Base-by-base conservation (phyloP, 23 tunicate species). In the Halocynthia aurantium region DNA sequence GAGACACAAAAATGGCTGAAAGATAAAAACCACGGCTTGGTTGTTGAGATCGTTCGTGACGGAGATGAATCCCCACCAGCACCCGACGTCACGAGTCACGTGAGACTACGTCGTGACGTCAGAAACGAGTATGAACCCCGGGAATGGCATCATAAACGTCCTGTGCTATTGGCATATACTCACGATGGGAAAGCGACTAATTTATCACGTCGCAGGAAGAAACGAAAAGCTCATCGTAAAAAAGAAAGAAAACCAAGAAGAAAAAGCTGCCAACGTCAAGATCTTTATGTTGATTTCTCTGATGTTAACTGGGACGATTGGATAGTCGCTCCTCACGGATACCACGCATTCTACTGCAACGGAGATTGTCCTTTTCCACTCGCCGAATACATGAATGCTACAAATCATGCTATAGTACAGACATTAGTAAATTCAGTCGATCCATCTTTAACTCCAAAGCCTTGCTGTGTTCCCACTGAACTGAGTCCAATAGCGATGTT, bases 291-390 rank as follows among this genome's bases (percentile, higher is more conserved):
- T 10, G 95, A 94, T 70, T 94, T 94, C 67, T 52, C 64, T 10
- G 85, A 65, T 17, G 94, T 94, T 9, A 86, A 84, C 50, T 94
- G 99, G 99, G 73, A 69, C 44, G 78, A 81, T 51, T 94, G 99
- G 98, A 92, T 92, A 18, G 88, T 92, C 0, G 98, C 98, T 52
- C 98, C 98, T 6, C 98, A 86, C 55, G 98, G 98, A 56, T 92
- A 92, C 85, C 78, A 92, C 57, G 98, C 98, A 7, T 82, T 69
- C 54, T 92, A 78, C 66, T 92, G 98, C 67, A 70, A 86, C 15
- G 98, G 98, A 58, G 61, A 60, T 51, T 92, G 98, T 53, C 63
- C 55, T 22, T 92, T 86, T 61, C 99, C 99, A 10, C 81, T 96
- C 7, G 82, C 91, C 51, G 85, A 69, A 17, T 82, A 89, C 75